These are phyloP conservation scores for Saccostrea glomerata DNA, from an alignment of 1,140 invertebrate genomes.

Conservation along the genomic window DNA sequence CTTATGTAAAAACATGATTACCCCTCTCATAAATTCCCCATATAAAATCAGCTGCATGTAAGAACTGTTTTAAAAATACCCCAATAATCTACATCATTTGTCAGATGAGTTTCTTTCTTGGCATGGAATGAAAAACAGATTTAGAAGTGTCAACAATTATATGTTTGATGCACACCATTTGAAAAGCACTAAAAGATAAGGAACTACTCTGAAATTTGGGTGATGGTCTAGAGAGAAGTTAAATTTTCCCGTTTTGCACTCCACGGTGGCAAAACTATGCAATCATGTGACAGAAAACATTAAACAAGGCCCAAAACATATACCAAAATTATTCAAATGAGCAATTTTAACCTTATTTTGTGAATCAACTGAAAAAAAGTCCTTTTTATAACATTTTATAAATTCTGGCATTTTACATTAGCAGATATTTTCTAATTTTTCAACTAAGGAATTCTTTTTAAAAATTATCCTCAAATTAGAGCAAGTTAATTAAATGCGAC, in stretches of 20 bases:
- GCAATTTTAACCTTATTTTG: neutral
- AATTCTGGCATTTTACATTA: conserved; percentile 30
- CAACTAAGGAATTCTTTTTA: neutral
- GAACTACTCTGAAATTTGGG: neutral
- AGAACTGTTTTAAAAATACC: neutral
- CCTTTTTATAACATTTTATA: neutral
- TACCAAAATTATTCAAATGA: neutral
- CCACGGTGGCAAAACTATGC: neutral
- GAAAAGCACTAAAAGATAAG: conserved; percentile 20
- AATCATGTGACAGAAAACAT: conserved; percentile 14
- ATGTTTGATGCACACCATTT: conserved; percentile 31
- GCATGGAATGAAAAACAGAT: conserved; percentile 32
- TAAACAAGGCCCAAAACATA: neutral
- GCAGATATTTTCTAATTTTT: neutral
- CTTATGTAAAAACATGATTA: too few relatives aligned
- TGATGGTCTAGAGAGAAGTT: neutral
- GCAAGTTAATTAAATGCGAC: conserved; percentile 16
- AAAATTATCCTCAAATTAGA: neutral
- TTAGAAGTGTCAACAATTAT: conserved; percentile 24
- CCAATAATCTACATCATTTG: neutral
- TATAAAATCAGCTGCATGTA: neutral
- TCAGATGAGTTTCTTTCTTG: neutral
- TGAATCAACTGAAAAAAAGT: neutral
- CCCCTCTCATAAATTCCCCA: too few relatives aligned
- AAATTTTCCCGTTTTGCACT: neutral